phyloP scores from a whole-genome alignment of 1,140 invertebrate genomes.

The Ostrea denselamellosa region DNA sequence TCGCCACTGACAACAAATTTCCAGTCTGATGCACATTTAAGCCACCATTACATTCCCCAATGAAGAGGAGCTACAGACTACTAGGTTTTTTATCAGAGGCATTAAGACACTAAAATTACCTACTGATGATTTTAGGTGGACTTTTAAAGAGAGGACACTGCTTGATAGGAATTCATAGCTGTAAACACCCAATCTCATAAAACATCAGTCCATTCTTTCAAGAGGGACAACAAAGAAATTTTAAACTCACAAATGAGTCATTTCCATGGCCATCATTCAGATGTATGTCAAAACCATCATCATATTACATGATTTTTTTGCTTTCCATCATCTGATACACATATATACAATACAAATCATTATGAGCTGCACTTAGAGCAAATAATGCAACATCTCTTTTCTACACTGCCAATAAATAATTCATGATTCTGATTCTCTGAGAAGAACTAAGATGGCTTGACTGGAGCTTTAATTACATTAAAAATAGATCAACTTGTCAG shows the following conservation, averaged over 20 bases:
- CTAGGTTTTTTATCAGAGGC: constrained; percentile 14
- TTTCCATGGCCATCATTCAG: not conserved
- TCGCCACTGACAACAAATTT: constrained; percentile 37
- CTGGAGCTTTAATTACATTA: constrained; percentile 29
- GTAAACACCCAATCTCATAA: constrained; percentile 26
- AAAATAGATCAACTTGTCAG: constrained; percentile 38
- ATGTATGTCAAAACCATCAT: not conserved
- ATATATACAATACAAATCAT: not conserved
- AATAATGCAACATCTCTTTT: constrained; percentile 11
- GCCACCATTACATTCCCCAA: constrained; percentile 15
- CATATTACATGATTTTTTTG: not conserved
- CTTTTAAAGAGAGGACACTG: not conserved
- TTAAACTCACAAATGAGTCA: constrained; percentile 11
- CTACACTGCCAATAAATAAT: constrained; percentile 16
- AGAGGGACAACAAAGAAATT: not conserved
- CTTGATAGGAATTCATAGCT: constrained; percentile 10
- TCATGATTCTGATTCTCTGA: constrained; percentile 16
- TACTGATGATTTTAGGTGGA: constrained; percentile 17
- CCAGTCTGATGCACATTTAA: constrained; percentile 37
- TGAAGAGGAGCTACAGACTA: not conserved
- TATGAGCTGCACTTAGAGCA: not conserved
- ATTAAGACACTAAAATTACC: not conserved
- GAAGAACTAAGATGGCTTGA: constrained; percentile 15
- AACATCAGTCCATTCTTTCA: not conserved
- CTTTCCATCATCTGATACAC: not conserved